Evolutionary conservation across 2,888 invertebrate species (phyloP).

Genomic region (Monopis laevigella): DNA sequence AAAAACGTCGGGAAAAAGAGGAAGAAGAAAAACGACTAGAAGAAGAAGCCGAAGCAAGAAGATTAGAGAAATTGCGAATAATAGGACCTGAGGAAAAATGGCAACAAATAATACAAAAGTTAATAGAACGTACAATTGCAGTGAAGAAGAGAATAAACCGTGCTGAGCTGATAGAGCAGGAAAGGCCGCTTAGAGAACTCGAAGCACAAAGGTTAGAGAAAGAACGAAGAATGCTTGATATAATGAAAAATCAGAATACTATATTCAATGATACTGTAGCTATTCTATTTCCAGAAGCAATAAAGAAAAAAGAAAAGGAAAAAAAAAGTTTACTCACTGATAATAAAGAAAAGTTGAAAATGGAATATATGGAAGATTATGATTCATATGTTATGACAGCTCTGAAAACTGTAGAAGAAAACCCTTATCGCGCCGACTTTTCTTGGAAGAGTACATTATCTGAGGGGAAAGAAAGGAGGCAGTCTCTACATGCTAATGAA

Average conservation of each 20-base stretch:
- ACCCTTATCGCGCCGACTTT: conserved; percentile 59
- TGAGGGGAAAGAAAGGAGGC: conserved; percentile 58
- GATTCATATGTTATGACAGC: conserved; percentile 33
- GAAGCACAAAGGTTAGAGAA: conserved; percentile 67
- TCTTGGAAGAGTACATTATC: conserved; percentile 64
- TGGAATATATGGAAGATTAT: conserved; percentile 45
- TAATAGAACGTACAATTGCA: conserved; percentile 71
- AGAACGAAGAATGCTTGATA: conserved; percentile 63
- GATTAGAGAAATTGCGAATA: conserved; percentile 41
- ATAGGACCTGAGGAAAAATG: conserved; percentile 64
- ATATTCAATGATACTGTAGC: conserved; percentile 74
- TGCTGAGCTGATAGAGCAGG: conserved; percentile 67
- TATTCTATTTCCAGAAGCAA: conserved; percentile 69
- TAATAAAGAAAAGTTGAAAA: conserved; percentile 41
- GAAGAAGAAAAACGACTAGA: conserved; percentile 55
- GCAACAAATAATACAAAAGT: conserved; percentile 71
- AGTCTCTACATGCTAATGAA: conserved; percentile 47
- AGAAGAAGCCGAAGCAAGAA: conserved; percentile 57
- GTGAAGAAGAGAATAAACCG: conserved; percentile 71
- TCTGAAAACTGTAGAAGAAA: conserved; percentile 41
- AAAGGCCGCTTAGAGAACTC: conserved; percentile 68
- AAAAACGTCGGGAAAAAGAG: conserved; percentile 42
- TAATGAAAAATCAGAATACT: conserved; percentile 64
- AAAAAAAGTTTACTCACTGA: conserved; percentile 52
- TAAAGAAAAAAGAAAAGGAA: conserved; percentile 49